phyloP scores from a whole-genome alignment of 2,797 vertebrate species.

The Sciurus vulgaris region DNA sequence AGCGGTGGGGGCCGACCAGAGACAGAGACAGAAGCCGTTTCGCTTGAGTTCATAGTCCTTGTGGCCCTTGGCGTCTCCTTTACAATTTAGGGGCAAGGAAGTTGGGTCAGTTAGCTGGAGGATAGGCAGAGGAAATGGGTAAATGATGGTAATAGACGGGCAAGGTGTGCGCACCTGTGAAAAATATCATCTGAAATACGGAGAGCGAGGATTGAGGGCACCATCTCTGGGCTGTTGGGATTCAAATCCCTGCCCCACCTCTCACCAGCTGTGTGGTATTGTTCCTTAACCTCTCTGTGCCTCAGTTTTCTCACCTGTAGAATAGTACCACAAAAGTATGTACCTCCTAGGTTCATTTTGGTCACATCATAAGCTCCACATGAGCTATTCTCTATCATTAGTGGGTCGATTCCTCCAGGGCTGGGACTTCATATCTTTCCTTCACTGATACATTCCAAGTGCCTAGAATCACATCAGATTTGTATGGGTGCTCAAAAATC shows the following conservation, averaged over 20 bases:
- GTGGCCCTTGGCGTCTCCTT: neutral
- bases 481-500: fast-evolving
- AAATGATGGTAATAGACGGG: neutral
- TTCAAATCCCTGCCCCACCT: neutral
- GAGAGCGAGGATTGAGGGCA: neutral
- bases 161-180: neutral
- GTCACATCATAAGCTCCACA: neutral
- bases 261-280: neutral
- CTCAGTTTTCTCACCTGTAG: neutral
- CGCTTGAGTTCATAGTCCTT: neutral
- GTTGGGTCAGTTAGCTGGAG: neutral
- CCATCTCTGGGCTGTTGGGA: neutral
- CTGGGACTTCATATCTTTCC: neutral
- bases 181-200: neutral
- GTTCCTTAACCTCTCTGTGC: neutral
- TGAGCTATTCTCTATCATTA: neutral
- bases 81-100: neutral
- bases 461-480: neutral
- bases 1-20: neutral
- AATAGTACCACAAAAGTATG: neutral
- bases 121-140: neutral
- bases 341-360: neutral
- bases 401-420: neutral
- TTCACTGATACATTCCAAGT: neutral
- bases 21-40: neutral